These are phyloP conservation scores for crab-eating macaque (Macaca fascicularis) DNA, from an alignment of 2,113 vertebrate species.

Conservation along the genomic window T2T-MFA8v1.1 NC_088384.1:110778001-110778500, in stretches of 20 bases:
- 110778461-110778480: background rate
- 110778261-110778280: background rate
- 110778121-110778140: background rate
- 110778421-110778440: conserved; percentile 61
- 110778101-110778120: background rate
- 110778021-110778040: background rate
- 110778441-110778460: conserved; percentile 55
- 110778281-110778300: background rate
- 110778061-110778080: background rate
- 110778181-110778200: background rate
- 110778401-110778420: background rate
- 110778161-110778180: background rate
- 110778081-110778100: background rate
- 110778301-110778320: background rate
- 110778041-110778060: background rate
- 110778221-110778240: background rate
- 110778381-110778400: background rate
- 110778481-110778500: conserved; percentile 23
- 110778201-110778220: background rate
- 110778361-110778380: background rate
- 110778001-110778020: background rate
- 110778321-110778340: background rate
- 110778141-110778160: background rate
- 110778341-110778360: background rate
- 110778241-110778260: background rate